These are phyloP conservation scores for Notocelia uddmanniana DNA, from an alignment of 2,888 invertebrate species.

Conservation along the genomic window DNA sequence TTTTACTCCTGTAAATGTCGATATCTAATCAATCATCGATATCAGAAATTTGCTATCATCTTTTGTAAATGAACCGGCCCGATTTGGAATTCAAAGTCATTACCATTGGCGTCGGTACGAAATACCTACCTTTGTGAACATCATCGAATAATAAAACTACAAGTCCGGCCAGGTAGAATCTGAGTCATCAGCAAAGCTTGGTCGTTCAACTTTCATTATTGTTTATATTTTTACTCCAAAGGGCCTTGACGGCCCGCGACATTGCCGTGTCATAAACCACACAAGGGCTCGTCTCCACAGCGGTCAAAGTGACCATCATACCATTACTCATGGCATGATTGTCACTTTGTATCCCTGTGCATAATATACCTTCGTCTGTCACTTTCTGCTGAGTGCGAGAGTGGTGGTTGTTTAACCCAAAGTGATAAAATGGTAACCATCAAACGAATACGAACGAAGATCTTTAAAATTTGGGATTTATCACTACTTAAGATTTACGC, in stretches of 20 bases:
- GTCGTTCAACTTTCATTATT: slow-evolving; percentile 82
- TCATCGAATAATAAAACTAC: slow-evolving; percentile 57
- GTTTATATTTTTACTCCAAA: slow-evolving; percentile 75
- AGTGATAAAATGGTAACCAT: no score
- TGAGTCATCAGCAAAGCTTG: slow-evolving; percentile 74
- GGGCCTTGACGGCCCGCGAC: slow-evolving; percentile 65
- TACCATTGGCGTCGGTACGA: slow-evolving; percentile 57
- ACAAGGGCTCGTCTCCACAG: slow-evolving; percentile 1
- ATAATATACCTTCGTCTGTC: no score
- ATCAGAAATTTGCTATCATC: slow-evolving; percentile 36
- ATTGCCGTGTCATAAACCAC: slow-evolving; percentile 50
- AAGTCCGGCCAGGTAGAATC: slow-evolving; percentile 74
- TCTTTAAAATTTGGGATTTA: slow-evolving; percentile 20
- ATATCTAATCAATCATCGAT: slow-evolving; percentile 30
- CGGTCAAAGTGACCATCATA: no score
- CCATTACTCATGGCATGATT: no score
- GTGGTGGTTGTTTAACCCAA: no score
- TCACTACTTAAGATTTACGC: neutral
- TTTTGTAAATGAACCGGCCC: slow-evolving; percentile 47
- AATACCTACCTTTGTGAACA: slow-evolving; percentile 67
- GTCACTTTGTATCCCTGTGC: no score
- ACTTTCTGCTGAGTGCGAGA: no score
- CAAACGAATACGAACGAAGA: slow-evolving; percentile 9
- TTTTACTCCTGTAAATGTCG: neutral
- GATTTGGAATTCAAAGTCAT: slow-evolving; percentile 48